Base-by-base conservation (phyloP, 2,888 invertebrate genomes). In the Adelognathus sp. region DNA sequence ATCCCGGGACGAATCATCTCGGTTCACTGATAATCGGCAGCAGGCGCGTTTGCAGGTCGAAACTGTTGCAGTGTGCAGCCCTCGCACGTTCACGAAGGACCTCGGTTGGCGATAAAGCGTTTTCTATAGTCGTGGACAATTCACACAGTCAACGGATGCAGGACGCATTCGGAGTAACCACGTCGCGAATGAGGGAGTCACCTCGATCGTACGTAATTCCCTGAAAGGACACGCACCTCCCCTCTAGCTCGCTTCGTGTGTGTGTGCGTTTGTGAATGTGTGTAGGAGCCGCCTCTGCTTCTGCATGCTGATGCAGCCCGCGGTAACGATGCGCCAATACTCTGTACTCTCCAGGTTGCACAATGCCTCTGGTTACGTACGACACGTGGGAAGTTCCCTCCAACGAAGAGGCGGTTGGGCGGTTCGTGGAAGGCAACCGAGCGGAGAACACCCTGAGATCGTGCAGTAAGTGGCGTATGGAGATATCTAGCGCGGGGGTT, bases 401-500 rank as follows among this genome's bases (percentile, higher is more conserved):
- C 44, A 66, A 33, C 61, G 27, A 33, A 39, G 67, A 63, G 76
- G 69, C 31, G 63, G 74, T 80, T 76, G 33, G 76, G 78, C 46
- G 75, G 61, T 71, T 80, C 80, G 66, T n/a, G 31, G 56, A 77
- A 80, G 66, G 84, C 85, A 86, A 84, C 84, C 70, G 69, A 86
- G 85, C 83, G 85, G 85, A 88, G 88, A 88, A 88, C 89, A 87
- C 87, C 86, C 87, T 85, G 86, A n/a, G n/a, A 87, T 84, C 84
- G 83, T 79, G 82, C 67, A 69, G 87, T 89, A 88, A 89, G 89
- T 88, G 88, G 87, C 86, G 88, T 88, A 89, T 89, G 88, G 87
- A 88, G 88, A 89, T 89, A 88, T 88, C 87, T 85, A 80, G 82
- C 77, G 84, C 80, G 85, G 82, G 86, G 87, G 84, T 85, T 83